Conservation (phyloP, 2,113 vertebrate genomes). For the Columbina picui region DNA sequence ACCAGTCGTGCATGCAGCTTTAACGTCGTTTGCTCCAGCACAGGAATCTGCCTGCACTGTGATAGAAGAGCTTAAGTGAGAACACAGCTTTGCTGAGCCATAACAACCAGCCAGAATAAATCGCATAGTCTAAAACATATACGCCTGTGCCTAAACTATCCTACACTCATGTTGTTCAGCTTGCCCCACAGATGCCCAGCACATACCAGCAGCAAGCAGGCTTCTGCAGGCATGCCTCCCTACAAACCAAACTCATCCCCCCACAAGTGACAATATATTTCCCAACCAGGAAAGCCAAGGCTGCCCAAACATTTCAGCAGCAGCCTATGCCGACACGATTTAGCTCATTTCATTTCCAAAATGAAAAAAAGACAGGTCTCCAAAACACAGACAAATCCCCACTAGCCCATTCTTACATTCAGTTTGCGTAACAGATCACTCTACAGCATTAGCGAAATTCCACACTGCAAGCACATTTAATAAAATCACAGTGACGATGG, state of each 20-base stretch:
- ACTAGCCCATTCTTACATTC: not conserved
- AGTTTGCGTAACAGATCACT: constrained; percentile 50
- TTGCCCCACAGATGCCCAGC: not conserved
- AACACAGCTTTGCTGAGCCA: not conserved
- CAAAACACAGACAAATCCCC: not conserved
- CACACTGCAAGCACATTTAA: constrained; percentile 23
- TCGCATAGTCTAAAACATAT: not conserved
- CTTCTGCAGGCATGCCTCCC: not conserved
- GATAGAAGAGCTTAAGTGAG: not conserved
- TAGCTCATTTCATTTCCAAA: not conserved
- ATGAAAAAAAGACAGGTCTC: not conserved
- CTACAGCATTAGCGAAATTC: constrained; percentile 31
- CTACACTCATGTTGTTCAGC: not conserved
- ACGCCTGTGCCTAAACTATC: not conserved
- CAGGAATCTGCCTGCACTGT: not conserved
- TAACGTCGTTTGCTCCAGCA: not conserved
- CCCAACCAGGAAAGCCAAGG: not conserved
- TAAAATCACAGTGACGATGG: not conserved
- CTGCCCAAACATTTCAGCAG: not conserved
- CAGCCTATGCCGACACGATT: accelerated
- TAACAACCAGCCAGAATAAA: not conserved
- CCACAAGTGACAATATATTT: not conserved
- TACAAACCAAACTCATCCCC: not conserved
- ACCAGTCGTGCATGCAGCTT: accelerated
- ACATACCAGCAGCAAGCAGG: not conserved